phyloP scores from a whole-genome alignment of 1,140 invertebrate species.

The Pseudomyrmex dendroicus region DNA sequence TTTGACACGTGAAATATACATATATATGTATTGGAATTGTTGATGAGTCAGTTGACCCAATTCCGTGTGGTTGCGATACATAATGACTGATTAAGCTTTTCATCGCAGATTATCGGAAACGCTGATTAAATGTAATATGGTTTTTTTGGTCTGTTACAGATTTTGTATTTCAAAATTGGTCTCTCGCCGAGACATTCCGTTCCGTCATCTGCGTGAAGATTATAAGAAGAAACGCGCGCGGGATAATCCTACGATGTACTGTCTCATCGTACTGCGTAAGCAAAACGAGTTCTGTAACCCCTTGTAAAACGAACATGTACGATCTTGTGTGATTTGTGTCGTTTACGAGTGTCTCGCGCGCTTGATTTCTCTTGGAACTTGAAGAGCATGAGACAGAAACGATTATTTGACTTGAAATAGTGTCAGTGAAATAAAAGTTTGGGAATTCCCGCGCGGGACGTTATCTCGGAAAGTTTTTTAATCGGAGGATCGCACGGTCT shows the following conservation, averaged over 20 bases:
- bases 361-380: background rate
- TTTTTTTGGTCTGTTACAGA: slow-evolving; percentile 45
- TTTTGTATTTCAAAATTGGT: background rate
- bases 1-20: slow-evolving; percentile 13
- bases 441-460: background rate
- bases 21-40: background rate
- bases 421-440: slow-evolving; percentile 57
- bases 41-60: slow-evolving; percentile 7
- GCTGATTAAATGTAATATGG: background rate
- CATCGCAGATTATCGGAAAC: background rate
- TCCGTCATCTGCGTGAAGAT: background rate
- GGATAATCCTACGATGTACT: background rate
- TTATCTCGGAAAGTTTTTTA: background rate
- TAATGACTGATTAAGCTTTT: slow-evolving; percentile 33
- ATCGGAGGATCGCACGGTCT: background rate
- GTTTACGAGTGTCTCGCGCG: slow-evolving; percentile 15
- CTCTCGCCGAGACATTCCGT: background rate
- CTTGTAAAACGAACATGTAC: slow-evolving; percentile 1
- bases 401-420: slow-evolving; percentile 19
- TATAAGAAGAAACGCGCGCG: background rate
- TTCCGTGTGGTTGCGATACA: background rate
- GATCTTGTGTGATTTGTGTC: slow-evolving; percentile 42
- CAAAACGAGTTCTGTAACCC: background rate
- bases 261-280: background rate
- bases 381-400: slow-evolving; percentile 10